phyloP scores from a whole-genome alignment of 2,113 vertebrate genomes.

The Bubo bubo region DNA sequence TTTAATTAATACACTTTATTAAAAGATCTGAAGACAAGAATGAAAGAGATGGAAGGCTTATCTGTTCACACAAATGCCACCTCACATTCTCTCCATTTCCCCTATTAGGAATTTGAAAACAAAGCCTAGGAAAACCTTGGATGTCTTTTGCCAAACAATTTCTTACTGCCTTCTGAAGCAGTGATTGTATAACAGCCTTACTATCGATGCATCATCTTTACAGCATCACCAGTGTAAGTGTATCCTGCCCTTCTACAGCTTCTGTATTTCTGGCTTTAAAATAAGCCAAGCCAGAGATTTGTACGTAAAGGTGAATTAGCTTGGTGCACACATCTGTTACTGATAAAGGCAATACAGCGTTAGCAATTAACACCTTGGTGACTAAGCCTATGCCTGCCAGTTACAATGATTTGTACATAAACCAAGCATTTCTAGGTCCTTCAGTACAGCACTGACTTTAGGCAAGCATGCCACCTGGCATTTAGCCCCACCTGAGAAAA shows the following conservation, averaged over 20 bases:
- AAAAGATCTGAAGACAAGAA: background rate
- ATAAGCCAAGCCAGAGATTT: background rate
- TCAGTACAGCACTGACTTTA: rapidly evolving
- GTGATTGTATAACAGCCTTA: background rate
- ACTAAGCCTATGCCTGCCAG: background rate
- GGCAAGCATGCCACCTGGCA: rapidly evolving
- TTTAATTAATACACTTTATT: background rate
- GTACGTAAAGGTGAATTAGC: background rate
- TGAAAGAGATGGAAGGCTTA: background rate
- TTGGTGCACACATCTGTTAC: background rate
- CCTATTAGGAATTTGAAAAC: background rate
- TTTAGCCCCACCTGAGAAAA: rapidly evolving
- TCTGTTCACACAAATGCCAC: background rate
- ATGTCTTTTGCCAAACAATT: background rate
- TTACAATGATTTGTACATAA: rapidly evolving
- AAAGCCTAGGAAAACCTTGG: background rate
- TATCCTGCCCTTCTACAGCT: no score
- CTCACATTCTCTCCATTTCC: background rate
- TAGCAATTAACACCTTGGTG: background rate
- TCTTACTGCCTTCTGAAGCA: background rate
- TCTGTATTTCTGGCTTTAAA: background rate
- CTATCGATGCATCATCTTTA: no score
- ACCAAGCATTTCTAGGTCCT: rapidly evolving
- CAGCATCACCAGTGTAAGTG: background rate
- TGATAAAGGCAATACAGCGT: background rate